Base-by-base conservation (phyloP, 2,888 invertebrate genomes). In the Mystacides longicornis region DNA sequence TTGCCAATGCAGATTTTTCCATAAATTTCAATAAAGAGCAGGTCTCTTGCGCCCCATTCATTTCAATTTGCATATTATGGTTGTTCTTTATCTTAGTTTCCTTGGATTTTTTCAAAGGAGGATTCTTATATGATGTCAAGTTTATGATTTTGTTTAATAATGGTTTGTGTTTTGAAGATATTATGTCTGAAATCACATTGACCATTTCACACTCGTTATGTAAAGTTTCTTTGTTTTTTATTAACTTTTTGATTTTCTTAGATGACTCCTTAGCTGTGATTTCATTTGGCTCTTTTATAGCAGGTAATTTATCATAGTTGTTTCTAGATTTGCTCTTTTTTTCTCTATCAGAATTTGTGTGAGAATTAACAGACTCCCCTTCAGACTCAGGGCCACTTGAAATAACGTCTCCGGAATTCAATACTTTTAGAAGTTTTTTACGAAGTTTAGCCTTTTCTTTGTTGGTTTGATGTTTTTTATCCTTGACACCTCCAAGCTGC, bases 131-230 rank as follows among this genome's bases (percentile, higher is more conserved):
- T 11, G 7, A 19, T 19, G 22, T 48, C 18, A 22, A 37, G 16
- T 54, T 42, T 21, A 20, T 23, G 18, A 21, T 22, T 43, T 49
- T 53, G 11, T 22, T 48, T n/a, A 23, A 5, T 20, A 23, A 21
- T 48, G 23, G 42, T 16, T 48, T 53, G 31, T n/a, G 18, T 48
- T 53, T 53, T 16, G 47, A 53, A 20, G 43, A 42, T 16, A 57
- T 50, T 20, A 57, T 57, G 31, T 48, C 33, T 18, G 51, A 54
- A n/a, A 57, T 57, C 3, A 48, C n/a, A 43, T 47, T 57, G 18
- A 57, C 16, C 54, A 57, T 57, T 42, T 54, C 54, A n/a, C 48
- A 48, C 31, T 57, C 57, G 22, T 48, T 42, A 20, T 49, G 11
- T 1, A 27, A 21, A 11, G 21, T 45, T 45, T 45, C 21, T 19